A percentile compares a stretch with the other conserved stretches of the same genome.
These are phyloP conservation scores for Artibeus lituratus DNA, from an alignment of 2,797 vertebrate species.

Conservation along the genomic window DNA sequence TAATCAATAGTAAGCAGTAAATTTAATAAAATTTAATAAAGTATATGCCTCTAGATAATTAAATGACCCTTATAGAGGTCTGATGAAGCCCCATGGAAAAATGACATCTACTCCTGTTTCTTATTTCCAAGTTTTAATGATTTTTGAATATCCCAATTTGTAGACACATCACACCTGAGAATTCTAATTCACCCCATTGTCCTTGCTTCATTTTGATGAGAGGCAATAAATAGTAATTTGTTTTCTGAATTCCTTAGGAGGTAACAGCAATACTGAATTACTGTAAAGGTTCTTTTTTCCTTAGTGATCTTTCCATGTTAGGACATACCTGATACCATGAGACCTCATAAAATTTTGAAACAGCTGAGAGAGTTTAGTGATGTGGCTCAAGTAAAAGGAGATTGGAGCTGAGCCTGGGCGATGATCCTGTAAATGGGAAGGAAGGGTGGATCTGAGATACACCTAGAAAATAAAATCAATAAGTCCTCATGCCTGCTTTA, in stretches of 20 bases:
- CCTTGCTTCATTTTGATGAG: neutral
- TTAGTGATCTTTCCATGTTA: neutral
- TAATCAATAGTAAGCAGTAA: neutral
- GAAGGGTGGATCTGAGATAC: neutral
- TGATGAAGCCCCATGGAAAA: neutral
- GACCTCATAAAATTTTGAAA: neutral
- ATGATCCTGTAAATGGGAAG: neutral
- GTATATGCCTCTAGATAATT: neutral
- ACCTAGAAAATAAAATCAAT: neutral
- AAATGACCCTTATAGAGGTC: neutral
- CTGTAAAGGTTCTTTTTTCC: neutral
- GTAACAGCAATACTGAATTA: neutral
- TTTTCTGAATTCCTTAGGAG: neutral
- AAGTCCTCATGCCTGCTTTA: neutral
- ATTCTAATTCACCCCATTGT: neutral
- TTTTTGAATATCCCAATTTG: neutral
- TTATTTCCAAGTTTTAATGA: slow-evolving; percentile 22
- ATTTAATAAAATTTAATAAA: slow-evolving; percentile 18
- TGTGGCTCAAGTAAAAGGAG: neutral
- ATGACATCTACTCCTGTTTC: neutral
- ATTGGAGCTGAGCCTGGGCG: neutral
- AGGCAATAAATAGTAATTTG: neutral
- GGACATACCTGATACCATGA: neutral
- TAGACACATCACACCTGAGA: neutral
- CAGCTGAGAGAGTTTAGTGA: neutral